Base-by-base conservation (phyloP, 2,888 invertebrate genomes). In the Acronicta aceris region DNA sequence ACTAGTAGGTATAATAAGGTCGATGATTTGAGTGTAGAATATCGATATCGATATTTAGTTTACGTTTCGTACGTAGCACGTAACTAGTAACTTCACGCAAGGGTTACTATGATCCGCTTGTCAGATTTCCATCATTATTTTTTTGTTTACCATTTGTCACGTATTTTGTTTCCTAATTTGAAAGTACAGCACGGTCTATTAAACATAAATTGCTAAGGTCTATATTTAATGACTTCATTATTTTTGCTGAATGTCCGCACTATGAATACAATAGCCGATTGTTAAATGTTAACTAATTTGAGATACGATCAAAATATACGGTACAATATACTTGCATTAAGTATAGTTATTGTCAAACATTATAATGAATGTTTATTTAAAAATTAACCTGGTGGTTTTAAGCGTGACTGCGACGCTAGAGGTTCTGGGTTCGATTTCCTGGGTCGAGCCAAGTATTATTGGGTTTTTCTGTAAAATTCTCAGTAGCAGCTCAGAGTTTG, bases 101-200 rank as follows among this genome's bases (percentile, higher is more conserved):
- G 76, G 77, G 78, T 61, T 74, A 63, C 64, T 68, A 65, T 69
- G 73, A 70, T 73, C 52, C 60, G 61, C 56, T 65, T 58, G 16
- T 51, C 51, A 59, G 62, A 58, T 51, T 57, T 67, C 61, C 13
- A 62, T 46, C 16, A 25, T 50, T 36, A 56, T 9, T 50, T 38
- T 48, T 5, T 67, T 56, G 13, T 65, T 46, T 52, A 53, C 15
- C 17, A 70, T 63, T 68, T 61, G 58, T 75, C 70, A 69, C 63
- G 72, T 66, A 57, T 41, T 64, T 61, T 66, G 51, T 79, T 78
- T 74, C 64, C 57, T 75, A 64, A 75, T 74, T 73, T 59, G 58
- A 62, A 74, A 71, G 66, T 58, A 53, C 59, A 30, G 38, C 66
- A 74, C 62, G 76, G 71, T 81, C 74, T 73, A 70, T 65, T 71